These are phyloP conservation scores for Takifugu bimaculatus DNA, from an alignment of 2,113 vertebrate species.

Conservation along the genomic window DNA sequence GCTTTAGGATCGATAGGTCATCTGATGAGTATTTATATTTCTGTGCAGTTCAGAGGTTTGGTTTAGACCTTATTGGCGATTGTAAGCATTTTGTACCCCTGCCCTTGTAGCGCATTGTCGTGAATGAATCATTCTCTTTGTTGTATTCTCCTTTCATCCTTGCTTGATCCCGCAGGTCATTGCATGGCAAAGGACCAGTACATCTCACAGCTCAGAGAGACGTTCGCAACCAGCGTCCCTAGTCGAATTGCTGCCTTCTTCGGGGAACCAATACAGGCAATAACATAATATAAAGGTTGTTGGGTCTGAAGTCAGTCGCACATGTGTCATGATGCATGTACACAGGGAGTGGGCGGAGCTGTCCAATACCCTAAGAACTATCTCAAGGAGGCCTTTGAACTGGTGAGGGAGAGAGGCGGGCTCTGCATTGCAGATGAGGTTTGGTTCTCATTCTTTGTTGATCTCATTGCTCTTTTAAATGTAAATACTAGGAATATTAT, in stretches of 20 bases:
- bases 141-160: too few relatives aligned
- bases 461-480: too few relatives aligned
- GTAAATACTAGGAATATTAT: too few relatives aligned
- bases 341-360: constrained; percentile 84
- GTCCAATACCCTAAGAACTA: constrained; percentile 90
- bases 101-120: too few relatives aligned
- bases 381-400: constrained; percentile 82
- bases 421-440: constrained; percentile 93
- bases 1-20: neutral
- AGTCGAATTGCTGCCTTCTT: constrained; percentile 87
- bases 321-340: constrained; percentile 19
- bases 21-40: neutral
- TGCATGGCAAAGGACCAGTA: constrained; percentile 87
- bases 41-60: neutral
- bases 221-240: constrained; percentile 80
- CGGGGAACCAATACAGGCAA: constrained; percentile 88
- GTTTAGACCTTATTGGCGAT: too few relatives aligned
- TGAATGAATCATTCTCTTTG: too few relatives aligned
- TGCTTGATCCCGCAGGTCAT: constrained; percentile 65
- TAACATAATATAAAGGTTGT: neutral
- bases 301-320: neutral
- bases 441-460: constrained; percentile 26
- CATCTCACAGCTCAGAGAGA: constrained; percentile 86
- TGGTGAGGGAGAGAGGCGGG: constrained; percentile 84
- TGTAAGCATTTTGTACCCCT: too few relatives aligned